These are phyloP conservation scores for Globia sparganii DNA, from an alignment of 2,888 invertebrate genomes.

Conservation along the genomic window DNA sequence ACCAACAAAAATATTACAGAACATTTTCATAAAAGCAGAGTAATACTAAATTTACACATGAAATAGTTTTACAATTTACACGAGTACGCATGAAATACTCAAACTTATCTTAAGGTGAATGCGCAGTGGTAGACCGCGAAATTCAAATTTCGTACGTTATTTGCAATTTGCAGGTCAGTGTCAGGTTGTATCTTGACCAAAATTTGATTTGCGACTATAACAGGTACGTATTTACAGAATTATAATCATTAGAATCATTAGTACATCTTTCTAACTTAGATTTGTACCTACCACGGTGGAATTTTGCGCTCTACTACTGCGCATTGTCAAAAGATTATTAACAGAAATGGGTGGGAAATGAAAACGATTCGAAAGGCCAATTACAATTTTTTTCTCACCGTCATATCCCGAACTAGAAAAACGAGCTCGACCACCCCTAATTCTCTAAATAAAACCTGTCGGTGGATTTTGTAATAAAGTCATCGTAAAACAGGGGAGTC, in stretches of 20 bases:
- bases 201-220: no score
- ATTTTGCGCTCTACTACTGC: no score
- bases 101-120: neutral
- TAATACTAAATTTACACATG: neutral
- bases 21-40: neutral
- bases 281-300: no score
- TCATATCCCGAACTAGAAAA: neutral
- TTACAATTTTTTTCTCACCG: constrained; percentile 29
- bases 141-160: no score
- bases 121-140: no score
- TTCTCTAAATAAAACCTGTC: constrained; percentile 35
- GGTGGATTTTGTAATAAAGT: constrained; percentile 48
- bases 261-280: no score
- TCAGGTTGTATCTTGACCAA: no score
- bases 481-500: constrained; percentile 20
- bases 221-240: no score
- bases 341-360: neutral
- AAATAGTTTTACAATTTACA: neutral
- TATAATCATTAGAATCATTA: no score
- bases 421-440: constrained; percentile 19
- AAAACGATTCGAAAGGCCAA: neutral
- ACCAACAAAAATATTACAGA: neutral
- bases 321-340: no score
- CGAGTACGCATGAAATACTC: neutral
- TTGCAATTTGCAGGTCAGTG: no score